Base-by-base conservation (phyloP, 2,797 vertebrate genomes). In the Acomys russatus region DNA sequence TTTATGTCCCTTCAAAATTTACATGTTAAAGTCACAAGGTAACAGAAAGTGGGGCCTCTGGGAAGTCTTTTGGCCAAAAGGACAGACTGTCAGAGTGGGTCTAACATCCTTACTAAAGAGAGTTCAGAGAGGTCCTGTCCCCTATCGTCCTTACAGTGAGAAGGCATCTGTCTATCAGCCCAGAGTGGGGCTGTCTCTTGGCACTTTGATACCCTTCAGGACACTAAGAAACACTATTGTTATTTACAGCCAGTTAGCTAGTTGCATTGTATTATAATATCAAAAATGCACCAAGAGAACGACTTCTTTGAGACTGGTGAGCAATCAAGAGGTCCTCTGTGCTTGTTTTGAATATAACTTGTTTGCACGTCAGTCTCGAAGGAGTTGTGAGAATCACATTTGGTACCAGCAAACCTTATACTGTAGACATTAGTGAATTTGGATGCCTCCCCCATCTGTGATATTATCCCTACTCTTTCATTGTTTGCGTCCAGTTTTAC, bases 1-100 rank as follows among this genome's bases (percentile, higher is more conserved):
- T 68, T 85, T 92, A 33, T 63, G 61, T 90, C 20, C 25, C 7
- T 14, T 90, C 66, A 86, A 90, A 94, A 92, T 92, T 90, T 18
- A 30, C 5, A 38, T 4, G 6, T 54, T 86, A 33, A 92, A 89
- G 49, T 85, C 20, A 35, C 68, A 68, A 88, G 10, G 68, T 68
- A 30, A 91, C 15, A 14, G 30, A 59, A 89, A 22, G 25, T 92
- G 25, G 30, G 59, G 6, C 4, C 14, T 66, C 28, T 74, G 56
- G 5, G 20, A 96, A 25, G 10, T 51, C 3, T 76, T 63, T 68
- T 64, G 76, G 9, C 49, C 7, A 28, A 49, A 73, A 38, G 33
- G 25, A 18, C 73, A 89, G 35, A 79, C 9, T 7, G 25, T 92
- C 7, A n/a, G 35, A 73, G 22, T 33, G 51, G 17, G 49, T 74